Evolutionary conservation across 2,888 invertebrate genomes (phyloP).

Genomic region (Agrotis clavis): DNA sequence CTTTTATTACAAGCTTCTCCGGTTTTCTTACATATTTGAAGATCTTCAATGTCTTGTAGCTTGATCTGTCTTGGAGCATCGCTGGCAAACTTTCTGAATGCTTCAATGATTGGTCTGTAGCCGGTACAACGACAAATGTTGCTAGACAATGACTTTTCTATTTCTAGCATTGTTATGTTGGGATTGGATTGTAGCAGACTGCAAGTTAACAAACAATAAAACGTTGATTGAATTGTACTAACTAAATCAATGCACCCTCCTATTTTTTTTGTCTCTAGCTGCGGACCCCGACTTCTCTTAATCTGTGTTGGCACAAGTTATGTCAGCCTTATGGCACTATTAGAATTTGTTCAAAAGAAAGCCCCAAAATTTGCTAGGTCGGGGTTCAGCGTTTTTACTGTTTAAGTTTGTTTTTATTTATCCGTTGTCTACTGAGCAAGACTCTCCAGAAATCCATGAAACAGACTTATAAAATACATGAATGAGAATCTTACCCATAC

Average conservation of each 20-base stretch:
- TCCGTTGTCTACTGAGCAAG: not conserved
- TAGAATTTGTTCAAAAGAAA: not conserved
- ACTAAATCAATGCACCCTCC: too few species aligned
- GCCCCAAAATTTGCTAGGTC: not conserved
- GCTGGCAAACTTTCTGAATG: constrained; percentile 94
- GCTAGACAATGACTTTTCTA: constrained; percentile 94
- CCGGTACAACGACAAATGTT: constrained; percentile 96
- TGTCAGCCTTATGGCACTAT: not conserved
- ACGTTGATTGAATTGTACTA: not conserved
- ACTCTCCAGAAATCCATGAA: not conserved
- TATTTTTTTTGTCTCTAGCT: not conserved
- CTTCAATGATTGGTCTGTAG: constrained; percentile 94
- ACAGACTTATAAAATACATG: not conserved
- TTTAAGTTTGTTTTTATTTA: not conserved
- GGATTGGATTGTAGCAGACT: constrained; percentile 57
- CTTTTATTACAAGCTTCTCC: constrained; percentile 76
- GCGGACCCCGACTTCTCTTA: not conserved
- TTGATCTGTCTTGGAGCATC: constrained; percentile 89
- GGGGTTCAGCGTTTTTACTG: too few species aligned
- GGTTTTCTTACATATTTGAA: constrained; percentile 72
- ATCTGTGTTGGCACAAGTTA: not conserved
- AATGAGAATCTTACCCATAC: constrained; percentile 87
- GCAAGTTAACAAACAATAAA: not conserved
- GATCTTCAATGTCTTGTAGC: constrained; percentile 87
- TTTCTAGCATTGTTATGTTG: constrained; percentile 81